Conservation (phyloP, 2,113 vertebrate species). For the Neofelis nebulosa region DNA sequence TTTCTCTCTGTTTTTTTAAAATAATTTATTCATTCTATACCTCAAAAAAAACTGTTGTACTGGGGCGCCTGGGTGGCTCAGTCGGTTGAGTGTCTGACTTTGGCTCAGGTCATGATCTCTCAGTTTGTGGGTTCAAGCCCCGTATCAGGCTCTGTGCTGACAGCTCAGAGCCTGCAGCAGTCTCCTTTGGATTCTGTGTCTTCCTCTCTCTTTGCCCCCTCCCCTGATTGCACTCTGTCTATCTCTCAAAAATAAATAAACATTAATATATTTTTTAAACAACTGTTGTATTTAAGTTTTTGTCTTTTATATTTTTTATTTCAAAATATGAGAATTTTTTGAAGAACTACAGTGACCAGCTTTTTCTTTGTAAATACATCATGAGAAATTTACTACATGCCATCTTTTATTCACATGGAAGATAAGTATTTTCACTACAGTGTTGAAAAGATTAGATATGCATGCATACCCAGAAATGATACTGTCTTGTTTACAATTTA, state of each 20-base stretch:
- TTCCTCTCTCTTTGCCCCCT: too few relatives aligned
- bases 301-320: background rate
- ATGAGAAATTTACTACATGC: background rate
- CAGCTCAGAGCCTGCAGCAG: too few relatives aligned
- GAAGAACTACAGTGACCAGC: background rate
- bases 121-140: too few relatives aligned
- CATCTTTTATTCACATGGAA: background rate
- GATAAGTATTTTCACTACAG: background rate
- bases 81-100: too few relatives aligned
- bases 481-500: background rate
- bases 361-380: background rate
- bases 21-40: background rate
- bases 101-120: too few relatives aligned
- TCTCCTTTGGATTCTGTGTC: too few relatives aligned
- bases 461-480: background rate
- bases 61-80: background rate
- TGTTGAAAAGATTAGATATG: background rate
- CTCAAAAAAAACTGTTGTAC: background rate
- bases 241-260: too few relatives aligned
- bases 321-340: background rate
- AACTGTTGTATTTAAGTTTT: background rate
- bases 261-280: background rate
- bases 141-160: too few relatives aligned
- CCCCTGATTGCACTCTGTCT: too few relatives aligned
- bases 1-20: background rate